These are phyloP conservation scores for Apolygus lucorum DNA, from an alignment of 1,140 invertebrate species.

Conservation along the genomic window DNA sequence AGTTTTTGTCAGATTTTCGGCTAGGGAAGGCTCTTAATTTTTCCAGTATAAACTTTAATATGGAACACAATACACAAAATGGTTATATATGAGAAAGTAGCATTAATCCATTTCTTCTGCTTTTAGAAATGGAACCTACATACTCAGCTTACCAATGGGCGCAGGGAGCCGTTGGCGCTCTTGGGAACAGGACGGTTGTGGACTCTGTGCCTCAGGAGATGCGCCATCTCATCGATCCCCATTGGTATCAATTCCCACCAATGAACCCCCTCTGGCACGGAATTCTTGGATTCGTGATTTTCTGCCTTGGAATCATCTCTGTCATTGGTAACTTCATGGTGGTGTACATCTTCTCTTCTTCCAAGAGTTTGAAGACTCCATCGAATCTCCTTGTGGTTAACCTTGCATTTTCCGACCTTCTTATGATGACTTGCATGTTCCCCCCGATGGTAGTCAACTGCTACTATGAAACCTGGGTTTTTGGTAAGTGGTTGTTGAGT, in stretches of 20 bases:
- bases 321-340: constrained; percentile 73
- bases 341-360: constrained; percentile 71
- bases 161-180: neutral
- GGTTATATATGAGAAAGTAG: too few species aligned
- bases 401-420: constrained; percentile 76
- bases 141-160: constrained; percentile 25
- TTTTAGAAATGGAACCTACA: constrained; percentile 8
- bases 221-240: constrained; percentile 56
- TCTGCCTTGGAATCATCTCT: constrained; percentile 58
- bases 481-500: constrained; percentile 54
- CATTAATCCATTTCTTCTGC: too few species aligned
- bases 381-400: constrained; percentile 78
- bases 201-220: constrained; percentile 66
- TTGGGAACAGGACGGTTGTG: constrained; percentile 57
- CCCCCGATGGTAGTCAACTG: constrained; percentile 80
- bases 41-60: too few species aligned
- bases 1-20: too few species aligned
- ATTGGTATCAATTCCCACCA: constrained; percentile 68
- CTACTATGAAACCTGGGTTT: constrained; percentile 77
- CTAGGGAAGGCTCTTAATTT: too few species aligned
- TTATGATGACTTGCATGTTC: constrained; percentile 77
- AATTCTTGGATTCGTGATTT: constrained; percentile 64
- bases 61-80: too few species aligned
- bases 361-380: constrained; percentile 67
- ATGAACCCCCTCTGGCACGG: constrained; percentile 70